Percentiles rank a stretch among this genome's conserved stretches.
phyloP scores from a whole-genome alignment of 2,113 vertebrate species.

The Spea multiplicata region DNA sequence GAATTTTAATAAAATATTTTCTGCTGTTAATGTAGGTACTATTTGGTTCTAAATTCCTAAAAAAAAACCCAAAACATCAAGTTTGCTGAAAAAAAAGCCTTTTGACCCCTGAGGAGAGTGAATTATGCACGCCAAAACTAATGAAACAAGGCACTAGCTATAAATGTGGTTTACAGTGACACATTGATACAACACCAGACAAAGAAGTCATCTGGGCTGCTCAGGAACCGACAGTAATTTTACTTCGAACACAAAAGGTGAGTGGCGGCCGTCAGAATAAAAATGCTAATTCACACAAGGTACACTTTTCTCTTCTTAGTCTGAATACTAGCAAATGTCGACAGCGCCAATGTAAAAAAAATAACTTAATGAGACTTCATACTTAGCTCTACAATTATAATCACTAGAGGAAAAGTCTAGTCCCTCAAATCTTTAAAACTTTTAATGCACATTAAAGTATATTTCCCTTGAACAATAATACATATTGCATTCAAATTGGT shows the following conservation, averaged over 20 bases:
- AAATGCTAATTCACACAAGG: conserved; percentile 29
- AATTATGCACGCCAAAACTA: conserved; percentile 35
- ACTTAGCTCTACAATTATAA: background rate
- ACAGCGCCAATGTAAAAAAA: conserved; percentile 13
- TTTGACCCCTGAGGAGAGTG: conserved; percentile 20
- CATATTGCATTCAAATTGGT: background rate
- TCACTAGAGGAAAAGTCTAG: background rate
- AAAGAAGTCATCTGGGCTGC: conserved; percentile 35
- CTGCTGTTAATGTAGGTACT: no score
- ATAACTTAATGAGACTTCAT: conserved; percentile 31
- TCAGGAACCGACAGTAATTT: conserved; percentile 36
- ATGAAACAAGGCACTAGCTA: conserved; percentile 37
- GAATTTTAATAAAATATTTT: no score
- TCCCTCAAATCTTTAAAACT: background rate
- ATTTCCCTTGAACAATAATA: background rate
- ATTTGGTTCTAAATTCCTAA: no score
- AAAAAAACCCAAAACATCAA: conserved; percentile 5
- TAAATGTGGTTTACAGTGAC: conserved; percentile 39
- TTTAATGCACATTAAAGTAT: background rate
- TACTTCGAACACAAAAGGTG: conserved; percentile 36
- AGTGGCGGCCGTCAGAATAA: conserved; percentile 35
- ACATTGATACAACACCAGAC: conserved; percentile 34
- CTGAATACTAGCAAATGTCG: conserved; percentile 17
- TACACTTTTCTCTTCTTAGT: conserved; percentile 1
- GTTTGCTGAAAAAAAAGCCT: conserved; percentile 22